These are phyloP conservation scores for Chanos chanos DNA, from an alignment of 2,797 vertebrate species.

Conservation along the genomic window DNA sequence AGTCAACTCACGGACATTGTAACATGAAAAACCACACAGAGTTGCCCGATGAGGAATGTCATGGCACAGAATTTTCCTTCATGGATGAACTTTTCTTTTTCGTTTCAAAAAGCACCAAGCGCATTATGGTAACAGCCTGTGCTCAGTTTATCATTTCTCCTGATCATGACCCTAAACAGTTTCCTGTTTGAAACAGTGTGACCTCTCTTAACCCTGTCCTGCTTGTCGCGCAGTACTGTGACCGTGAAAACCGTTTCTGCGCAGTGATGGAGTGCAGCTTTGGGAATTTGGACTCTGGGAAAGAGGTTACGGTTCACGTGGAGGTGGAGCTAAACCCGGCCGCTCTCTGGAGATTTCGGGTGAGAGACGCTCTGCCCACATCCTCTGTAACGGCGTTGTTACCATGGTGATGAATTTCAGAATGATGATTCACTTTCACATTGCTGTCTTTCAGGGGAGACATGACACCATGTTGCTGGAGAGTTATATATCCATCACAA, in stretches of 20 bases:
- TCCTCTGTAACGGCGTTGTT: neutral
- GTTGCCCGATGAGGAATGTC: constrained; percentile 63
- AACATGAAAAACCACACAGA: constrained; percentile 62
- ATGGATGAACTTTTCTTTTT: constrained; percentile 79
- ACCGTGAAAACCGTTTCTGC: constrained; percentile 74
- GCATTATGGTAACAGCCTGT: constrained; percentile 76
- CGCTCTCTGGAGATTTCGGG: constrained; percentile 76
- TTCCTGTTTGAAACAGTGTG: too few relatives aligned
- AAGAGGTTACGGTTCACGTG: constrained; percentile 78
- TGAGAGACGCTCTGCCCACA: constrained; percentile 36
- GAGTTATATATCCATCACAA: constrained; percentile 69
- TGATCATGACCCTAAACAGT: too few relatives aligned
- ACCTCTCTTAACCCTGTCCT: neutral
- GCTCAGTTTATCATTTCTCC: neutral
- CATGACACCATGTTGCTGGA: constrained; percentile 75
- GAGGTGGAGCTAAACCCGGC: constrained; percentile 81
- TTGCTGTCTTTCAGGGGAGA: constrained; percentile 76
- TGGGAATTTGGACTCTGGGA: constrained; percentile 84
- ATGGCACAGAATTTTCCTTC: constrained; percentile 60
- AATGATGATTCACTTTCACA: neutral
- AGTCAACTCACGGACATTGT: constrained; percentile 78
- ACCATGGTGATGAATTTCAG: neutral
- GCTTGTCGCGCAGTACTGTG: constrained; percentile 76
- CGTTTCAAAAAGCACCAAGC: constrained; percentile 77
- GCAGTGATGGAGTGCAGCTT: constrained; percentile 80